A percentile compares a stretch with the other conserved stretches of the same genome.
These are phyloP conservation scores for Cuculus canorus DNA, from an alignment of 2,797 vertebrate genomes.

Conservation along the genomic window DNA sequence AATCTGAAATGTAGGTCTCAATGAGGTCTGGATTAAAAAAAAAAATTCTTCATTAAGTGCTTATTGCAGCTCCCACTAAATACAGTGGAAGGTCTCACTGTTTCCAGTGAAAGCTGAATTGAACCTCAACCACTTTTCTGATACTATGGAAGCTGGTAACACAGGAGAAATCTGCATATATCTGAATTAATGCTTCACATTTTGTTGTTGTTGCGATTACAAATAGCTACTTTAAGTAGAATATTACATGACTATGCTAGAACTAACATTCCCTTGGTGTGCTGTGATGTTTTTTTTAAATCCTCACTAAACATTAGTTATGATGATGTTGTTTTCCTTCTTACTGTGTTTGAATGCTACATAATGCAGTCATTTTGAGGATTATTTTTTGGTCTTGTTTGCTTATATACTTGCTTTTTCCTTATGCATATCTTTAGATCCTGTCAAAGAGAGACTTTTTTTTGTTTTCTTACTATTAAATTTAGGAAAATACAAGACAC, in stretches of 20 bases:
- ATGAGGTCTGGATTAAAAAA: background rate
- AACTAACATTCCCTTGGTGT: background rate
- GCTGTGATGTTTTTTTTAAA: background rate
- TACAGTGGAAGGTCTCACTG: background rate
- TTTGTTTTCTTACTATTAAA: background rate
- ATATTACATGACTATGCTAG: background rate
- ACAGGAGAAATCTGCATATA: background rate
- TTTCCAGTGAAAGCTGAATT: background rate
- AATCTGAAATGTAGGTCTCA: constrained; percentile 14
- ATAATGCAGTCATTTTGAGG: background rate
- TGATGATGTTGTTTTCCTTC: background rate
- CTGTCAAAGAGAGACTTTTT: background rate
- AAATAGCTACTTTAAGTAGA: background rate
- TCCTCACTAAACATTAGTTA: background rate
- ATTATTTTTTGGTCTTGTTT: background rate
- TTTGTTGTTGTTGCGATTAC: background rate
- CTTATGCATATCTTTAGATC: background rate
- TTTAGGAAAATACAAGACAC: background rate
- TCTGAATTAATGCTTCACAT: background rate
- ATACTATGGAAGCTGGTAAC: background rate
- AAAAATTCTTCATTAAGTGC: background rate
- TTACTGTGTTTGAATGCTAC: background rate
- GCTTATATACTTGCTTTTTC: background rate
- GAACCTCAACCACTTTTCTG: background rate
- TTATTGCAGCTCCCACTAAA: background rate